Conservation (phyloP, 2,797 vertebrate species). For the Eupleurogrammus muticus region DNA sequence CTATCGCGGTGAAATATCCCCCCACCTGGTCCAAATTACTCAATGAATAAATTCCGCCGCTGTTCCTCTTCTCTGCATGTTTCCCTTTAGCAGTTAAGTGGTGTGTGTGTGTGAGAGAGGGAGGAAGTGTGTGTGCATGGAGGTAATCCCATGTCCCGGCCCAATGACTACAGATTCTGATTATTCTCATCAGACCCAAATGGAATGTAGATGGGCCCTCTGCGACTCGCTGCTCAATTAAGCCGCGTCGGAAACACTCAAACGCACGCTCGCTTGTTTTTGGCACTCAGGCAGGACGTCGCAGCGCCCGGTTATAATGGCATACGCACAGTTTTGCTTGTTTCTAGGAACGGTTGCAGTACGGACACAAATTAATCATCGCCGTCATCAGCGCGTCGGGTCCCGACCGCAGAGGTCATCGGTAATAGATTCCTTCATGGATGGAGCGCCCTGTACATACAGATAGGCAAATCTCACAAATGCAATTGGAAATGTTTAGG, state of each 20-base stretch:
- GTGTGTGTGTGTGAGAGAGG: slow-evolving; percentile 22
- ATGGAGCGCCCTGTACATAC: neutral
- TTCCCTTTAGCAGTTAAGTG: slow-evolving; percentile 35
- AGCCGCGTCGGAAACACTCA: too few relatives aligned
- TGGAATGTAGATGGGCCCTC: slow-evolving; percentile 61
- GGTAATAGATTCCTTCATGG: slow-evolving; percentile 38
- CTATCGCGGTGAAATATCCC: slow-evolving; percentile 5
- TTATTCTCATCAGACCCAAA: slow-evolving; percentile 64
- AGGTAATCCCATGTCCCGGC: slow-evolving; percentile 47
- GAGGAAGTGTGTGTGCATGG: slow-evolving; percentile 12
- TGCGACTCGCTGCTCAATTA: too few relatives aligned
- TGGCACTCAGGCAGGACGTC: too few relatives aligned
- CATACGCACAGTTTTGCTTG: too few relatives aligned
- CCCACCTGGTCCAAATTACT: slow-evolving; percentile 24
- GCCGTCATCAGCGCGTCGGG: slow-evolving; percentile 1
- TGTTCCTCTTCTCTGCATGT: slow-evolving; percentile 34
- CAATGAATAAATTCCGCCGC: slow-evolving; percentile 37
- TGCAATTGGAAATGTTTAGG: too few relatives aligned
- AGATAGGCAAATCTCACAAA: slow-evolving; percentile 7
- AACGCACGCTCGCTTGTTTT: too few relatives aligned
- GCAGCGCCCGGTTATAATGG: neutral
- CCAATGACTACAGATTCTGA: slow-evolving; percentile 49
- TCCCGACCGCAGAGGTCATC: slow-evolving; percentile 27
- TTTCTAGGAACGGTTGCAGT: neutral
- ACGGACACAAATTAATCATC: slow-evolving; percentile 27